Evolutionary conservation across 2,113 vertebrate genomes (phyloP).

Genomic region (Aldabrachelys gigantea): DNA sequence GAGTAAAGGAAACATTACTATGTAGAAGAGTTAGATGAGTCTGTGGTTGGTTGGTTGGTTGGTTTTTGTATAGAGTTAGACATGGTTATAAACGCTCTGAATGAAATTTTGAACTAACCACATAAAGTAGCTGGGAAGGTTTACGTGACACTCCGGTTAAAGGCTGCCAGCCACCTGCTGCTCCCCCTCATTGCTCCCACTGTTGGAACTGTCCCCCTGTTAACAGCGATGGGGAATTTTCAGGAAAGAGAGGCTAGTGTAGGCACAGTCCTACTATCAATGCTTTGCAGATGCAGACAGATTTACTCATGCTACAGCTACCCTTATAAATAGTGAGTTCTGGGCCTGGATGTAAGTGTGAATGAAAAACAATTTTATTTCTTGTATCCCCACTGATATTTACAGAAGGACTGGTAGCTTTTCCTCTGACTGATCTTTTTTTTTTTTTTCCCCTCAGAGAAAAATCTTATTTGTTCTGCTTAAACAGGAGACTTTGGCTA

Average conservation of each 20-base stretch:
- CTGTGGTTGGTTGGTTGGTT: background rate
- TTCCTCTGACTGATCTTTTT: background rate
- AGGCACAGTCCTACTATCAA: background rate
- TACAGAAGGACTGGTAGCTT: background rate
- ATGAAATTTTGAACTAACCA: background rate
- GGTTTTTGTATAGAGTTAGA: background rate
- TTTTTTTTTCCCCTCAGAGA: background rate
- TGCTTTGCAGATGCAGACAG: background rate
- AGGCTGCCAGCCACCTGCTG: background rate
- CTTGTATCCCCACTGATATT: background rate
- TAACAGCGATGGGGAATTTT: background rate
- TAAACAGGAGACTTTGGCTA: constrained; percentile 19
- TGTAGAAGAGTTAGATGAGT: background rate
- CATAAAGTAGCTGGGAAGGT: background rate
- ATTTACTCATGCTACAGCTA: background rate
- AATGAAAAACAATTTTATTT: background rate
- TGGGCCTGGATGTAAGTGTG: background rate
- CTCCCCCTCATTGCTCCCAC: background rate
- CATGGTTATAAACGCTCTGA: background rate
- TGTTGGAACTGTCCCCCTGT: background rate
- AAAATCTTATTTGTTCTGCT: background rate
- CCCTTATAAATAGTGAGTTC: background rate
- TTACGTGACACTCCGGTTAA: background rate
- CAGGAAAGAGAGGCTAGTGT: background rate
- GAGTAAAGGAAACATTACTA: background rate